Evolutionary conservation across 2,888 invertebrate species (phyloP).

Genomic region (Portevinia maculata): DNA sequence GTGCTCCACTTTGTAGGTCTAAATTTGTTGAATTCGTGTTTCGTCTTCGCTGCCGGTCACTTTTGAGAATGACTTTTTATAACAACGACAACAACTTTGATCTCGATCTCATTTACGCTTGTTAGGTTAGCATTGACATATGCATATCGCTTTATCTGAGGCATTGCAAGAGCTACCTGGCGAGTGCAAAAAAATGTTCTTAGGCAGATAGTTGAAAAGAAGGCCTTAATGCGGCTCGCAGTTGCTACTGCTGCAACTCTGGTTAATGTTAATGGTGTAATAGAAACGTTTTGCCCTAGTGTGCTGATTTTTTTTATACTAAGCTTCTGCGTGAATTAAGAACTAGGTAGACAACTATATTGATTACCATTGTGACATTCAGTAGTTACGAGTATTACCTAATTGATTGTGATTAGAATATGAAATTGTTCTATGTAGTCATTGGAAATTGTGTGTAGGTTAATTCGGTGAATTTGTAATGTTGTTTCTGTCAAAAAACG

Average conservation of each 20-base stretch:
- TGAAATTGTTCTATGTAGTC: neutral
- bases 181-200: conserved; percentile 30
- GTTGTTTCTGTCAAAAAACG: too few species aligned
- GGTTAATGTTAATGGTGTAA: conserved; percentile 44
- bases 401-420: conserved; percentile 38
- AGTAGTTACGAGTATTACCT: conserved; percentile 49
- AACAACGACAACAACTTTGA: conserved; percentile 49
- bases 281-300: conserved; percentile 65
- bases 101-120: conserved; percentile 69
- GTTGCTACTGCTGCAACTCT: conserved; percentile 31
- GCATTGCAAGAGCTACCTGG: conserved; percentile 22
- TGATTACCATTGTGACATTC: conserved; percentile 48
- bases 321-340: conserved; percentile 7
- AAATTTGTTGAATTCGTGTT: conserved; percentile 14
- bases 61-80: conserved; percentile 59
- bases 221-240: conserved; percentile 3
- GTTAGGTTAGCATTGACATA: conserved; percentile 66
- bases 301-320: conserved; percentile 48
- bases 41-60: conserved; percentile 26
- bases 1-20: conserved; percentile 44
- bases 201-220: conserved; percentile 11
- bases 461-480: too few species aligned
- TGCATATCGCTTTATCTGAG: conserved; percentile 55
- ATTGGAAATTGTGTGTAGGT: neutral
- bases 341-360: conserved; percentile 37